Evolutionary conservation across 2,888 invertebrate genomes (phyloP).

Genomic region (Synanthedon andrenaeformis): DNA sequence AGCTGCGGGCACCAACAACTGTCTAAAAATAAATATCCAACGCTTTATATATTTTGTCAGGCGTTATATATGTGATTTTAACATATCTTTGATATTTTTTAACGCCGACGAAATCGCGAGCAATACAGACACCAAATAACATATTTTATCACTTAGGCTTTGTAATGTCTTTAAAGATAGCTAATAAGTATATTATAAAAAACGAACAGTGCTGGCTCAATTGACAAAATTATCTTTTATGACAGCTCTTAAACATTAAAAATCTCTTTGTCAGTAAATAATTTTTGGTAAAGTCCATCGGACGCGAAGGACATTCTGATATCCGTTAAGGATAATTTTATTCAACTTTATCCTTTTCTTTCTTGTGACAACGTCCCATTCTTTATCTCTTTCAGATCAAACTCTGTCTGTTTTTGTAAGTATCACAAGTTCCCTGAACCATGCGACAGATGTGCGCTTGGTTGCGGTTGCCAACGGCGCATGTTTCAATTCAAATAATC

Average conservation of each 20-base stretch:
- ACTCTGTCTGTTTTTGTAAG: slow-evolving; percentile 58
- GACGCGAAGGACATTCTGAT: slow-evolving; percentile 37
- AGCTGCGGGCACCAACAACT: too few relatives aligned
- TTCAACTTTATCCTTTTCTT: slow-evolving; percentile 30
- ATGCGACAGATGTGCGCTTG: slow-evolving; percentile 67
- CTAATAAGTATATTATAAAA: too few relatives aligned
- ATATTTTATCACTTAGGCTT: too few relatives aligned
- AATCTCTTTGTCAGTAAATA: slow-evolving; percentile 21
- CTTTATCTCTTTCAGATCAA: slow-evolving; percentile 33
- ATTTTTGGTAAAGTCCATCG: slow-evolving; percentile 26
- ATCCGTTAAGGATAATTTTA: slow-evolving; percentile 35
- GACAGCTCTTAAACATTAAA: slow-evolving; percentile 26
- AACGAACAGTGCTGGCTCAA: slow-evolving; percentile 1
- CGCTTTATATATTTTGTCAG: too few relatives aligned
- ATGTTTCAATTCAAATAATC: slow-evolving; percentile 62
- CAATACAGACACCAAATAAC: too few relatives aligned
- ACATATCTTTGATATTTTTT: too few relatives aligned
- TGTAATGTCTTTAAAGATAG: too few relatives aligned
- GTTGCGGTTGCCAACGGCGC: slow-evolving; percentile 62
- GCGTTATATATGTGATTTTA: too few relatives aligned
- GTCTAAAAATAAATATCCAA: too few relatives aligned
- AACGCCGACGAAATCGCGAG: too few relatives aligned
- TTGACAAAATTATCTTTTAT: slow-evolving; percentile 19
- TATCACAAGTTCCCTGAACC: slow-evolving; percentile 57
- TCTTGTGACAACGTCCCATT: slow-evolving; percentile 15